Base-by-base conservation (phyloP, 92 coral and sea anemone genomes). In the Porites rus region DNA sequence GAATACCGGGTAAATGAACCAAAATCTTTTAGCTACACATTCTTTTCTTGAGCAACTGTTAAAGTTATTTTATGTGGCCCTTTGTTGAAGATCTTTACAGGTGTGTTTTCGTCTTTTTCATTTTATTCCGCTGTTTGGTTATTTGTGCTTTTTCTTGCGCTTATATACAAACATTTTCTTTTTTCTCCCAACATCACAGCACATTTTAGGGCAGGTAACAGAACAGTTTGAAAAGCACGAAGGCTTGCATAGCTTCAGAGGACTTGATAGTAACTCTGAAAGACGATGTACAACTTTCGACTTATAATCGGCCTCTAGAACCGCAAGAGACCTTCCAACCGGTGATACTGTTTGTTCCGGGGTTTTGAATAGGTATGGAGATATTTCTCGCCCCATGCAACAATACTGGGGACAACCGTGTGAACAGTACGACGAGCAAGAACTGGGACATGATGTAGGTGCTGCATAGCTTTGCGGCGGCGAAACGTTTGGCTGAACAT, bases 141-240 rank as follows among this genome's bases (percentile, higher is more conserved):
- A 84, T 84, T n/a, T 28, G 82, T 8, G 84, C 56, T 58, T 84
- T 63, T 85, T 85, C 59, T 85, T 76, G 12, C 76, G 75, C 56
- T 60, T 85, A 31, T 65, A 85, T 54, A 85, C 76, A 11, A 68
- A 62, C 88, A 85, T 77, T 76, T 76, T 85, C 72, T 31, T 76
- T 28, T 76, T 66, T 28, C 54, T 84, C 38, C 67, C 21, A 1
- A 51, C 20, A 19, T 77, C 88, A 64, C 80, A 83, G n/a, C 87
- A 74, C 1, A 28, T 46, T 18, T 28, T 83, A 3, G 80, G 87
- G 52, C 87, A 83, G 52, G 51, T 22, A n/a, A 73, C 80, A 2
- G 87, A 74, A 64, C 87, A 83, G 17, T 20, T 38, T 11, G 80
- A 74, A 53, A 83, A 83, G 22, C 80, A 83, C 0, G 80, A 46